A percentile compares a stretch with the other conserved stretches of the same genome.
Evolutionary conservation across 2,888 invertebrate genomes (phyloP).

Genomic region (Ormyrus pomaceus): DNA sequence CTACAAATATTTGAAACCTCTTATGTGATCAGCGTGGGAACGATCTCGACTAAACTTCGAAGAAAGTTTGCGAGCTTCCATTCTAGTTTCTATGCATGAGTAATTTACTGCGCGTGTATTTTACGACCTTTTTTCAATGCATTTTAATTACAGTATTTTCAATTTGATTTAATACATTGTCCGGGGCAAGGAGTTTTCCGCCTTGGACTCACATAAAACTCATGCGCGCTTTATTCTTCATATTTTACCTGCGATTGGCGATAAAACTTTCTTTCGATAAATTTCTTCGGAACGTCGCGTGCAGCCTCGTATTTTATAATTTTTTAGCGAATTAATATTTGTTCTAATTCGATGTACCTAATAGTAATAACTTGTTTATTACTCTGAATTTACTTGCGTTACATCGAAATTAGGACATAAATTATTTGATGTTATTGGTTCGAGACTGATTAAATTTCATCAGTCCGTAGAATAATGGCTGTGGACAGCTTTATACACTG

Average conservation of each 20-base stretch:
- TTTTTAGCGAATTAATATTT: neutral
- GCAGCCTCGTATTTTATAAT: neutral
- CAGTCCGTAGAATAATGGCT: neutral
- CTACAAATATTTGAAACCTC: too few relatives aligned
- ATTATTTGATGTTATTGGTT: too few relatives aligned
- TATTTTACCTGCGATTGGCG: constrained; percentile 3
- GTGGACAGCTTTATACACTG: constrained; percentile 9
- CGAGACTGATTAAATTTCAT: neutral
- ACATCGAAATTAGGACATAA: too few relatives aligned
- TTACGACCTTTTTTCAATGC: constrained; percentile 32
- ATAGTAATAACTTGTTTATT: neutral
- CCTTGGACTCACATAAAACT: neutral
- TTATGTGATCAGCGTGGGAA: neutral
- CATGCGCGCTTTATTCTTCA: neutral
- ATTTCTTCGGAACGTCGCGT: neutral
- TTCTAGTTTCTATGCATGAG: constrained; percentile 25
- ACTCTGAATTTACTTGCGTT: neutral
- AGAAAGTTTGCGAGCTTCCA: constrained; percentile 17
- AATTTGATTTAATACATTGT: constrained; percentile 20
- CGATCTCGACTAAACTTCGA: constrained; percentile 12
- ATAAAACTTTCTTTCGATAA: neutral
- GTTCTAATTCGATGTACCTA: neutral
- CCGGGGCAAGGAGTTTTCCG: neutral
- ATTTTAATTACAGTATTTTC: constrained; percentile 30
- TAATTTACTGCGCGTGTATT: constrained; percentile 20